phyloP scores from a whole-genome alignment of 37 sponge, comb jelly and placozoan genomes.

The Beroe forskalii region DNA sequence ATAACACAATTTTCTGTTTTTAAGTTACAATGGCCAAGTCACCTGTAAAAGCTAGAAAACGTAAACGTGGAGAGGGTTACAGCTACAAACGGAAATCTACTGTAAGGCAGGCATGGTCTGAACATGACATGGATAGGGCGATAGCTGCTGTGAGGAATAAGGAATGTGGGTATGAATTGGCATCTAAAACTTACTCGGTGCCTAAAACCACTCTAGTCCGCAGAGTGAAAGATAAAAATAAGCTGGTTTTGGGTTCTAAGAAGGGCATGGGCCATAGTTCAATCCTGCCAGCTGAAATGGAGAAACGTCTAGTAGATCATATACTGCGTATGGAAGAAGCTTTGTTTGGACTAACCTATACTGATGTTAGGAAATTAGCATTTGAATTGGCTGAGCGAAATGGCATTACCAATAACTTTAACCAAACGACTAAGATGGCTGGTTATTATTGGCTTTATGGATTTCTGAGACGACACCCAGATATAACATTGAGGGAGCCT shows the following conservation, averaged over 20 bases:
- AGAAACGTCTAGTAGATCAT: not conserved
- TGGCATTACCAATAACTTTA: not conserved
- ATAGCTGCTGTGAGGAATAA: not conserved
- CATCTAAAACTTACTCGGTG: not conserved
- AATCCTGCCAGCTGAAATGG: not conserved
- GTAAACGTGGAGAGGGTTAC: not conserved
- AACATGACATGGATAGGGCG: not conserved
- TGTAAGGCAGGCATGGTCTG: not conserved
- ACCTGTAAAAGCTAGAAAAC: not conserved
- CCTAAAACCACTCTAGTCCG: not conserved
- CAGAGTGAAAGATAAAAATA: not conserved
- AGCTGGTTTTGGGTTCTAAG: not conserved
- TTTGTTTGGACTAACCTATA: not conserved
- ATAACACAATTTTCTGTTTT: no score
- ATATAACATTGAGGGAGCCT: not conserved
- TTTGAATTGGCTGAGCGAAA: not conserved
- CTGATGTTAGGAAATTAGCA: not conserved
- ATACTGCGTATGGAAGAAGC: not conserved
- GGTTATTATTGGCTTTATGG: slow-evolving; percentile 16
- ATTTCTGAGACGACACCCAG: not conserved
- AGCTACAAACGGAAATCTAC: not conserved
- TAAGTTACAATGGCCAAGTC: no score
- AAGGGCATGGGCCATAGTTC: not conserved
- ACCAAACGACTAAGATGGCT: not conserved
- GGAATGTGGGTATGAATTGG: not conserved